Evolutionary conservation across 1,140 invertebrate species (phyloP).

Genomic region (Psix sp.): DNA sequence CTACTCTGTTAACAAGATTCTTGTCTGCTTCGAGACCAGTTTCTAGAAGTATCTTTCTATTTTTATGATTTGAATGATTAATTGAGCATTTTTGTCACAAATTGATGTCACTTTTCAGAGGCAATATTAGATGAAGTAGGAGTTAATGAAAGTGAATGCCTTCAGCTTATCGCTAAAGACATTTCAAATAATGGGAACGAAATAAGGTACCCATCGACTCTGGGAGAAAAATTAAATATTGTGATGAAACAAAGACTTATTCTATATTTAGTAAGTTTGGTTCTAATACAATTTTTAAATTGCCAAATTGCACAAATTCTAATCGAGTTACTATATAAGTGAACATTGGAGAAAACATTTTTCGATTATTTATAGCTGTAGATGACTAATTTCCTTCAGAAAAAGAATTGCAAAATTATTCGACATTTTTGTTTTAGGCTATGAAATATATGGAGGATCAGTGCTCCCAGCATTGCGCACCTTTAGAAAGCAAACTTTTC

Average conservation of each 20-base stretch:
- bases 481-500: constrained; percentile 84
- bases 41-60: constrained; percentile 69
- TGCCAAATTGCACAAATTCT: constrained; percentile 16
- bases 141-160: constrained; percentile 77
- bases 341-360: too few relatives aligned
- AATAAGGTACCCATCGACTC: constrained; percentile 80
- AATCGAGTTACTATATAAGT: too few relatives aligned
- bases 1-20: constrained; percentile 79
- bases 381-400: neutral
- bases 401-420: too few relatives aligned
- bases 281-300: constrained; percentile 3
- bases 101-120: constrained; percentile 63
- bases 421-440: constrained; percentile 77
- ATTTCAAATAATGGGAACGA: constrained; percentile 75
- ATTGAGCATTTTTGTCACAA: neutral
- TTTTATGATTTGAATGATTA: constrained; percentile 1
- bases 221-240: constrained; percentile 79
- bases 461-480: constrained; percentile 90
- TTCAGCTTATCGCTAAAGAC: constrained; percentile 78
- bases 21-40: constrained; percentile 70
- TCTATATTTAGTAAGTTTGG: constrained; percentile 80
- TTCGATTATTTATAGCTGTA: too few relatives aligned
- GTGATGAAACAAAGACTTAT: constrained; percentile 78
- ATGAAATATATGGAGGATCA: constrained; percentile 91
- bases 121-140: constrained; percentile 61